Evolutionary conservation across 23 tunicate species (phyloP).

Genomic region (Diplosoma virens): DNA sequence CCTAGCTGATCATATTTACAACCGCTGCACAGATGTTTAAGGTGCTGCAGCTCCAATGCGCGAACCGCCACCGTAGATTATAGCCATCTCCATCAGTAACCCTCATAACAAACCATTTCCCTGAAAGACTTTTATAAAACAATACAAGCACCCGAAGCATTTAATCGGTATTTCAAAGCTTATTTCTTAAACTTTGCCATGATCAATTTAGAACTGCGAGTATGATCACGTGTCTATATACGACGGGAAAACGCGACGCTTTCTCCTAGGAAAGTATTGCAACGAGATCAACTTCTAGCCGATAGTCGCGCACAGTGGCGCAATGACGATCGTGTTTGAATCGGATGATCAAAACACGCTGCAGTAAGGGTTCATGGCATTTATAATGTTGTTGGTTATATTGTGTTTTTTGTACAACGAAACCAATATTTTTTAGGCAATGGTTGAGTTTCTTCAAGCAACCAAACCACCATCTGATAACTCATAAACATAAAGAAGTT

Average conservation of each 20-base stretch:
- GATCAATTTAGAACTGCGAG: constrained; percentile 40
- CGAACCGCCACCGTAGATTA: too few relatives aligned
- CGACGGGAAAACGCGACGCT: constrained; percentile 50
- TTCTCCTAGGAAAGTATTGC: constrained; percentile 63
- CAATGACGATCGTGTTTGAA: constrained; percentile 40
- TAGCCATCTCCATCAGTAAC: too few relatives aligned
- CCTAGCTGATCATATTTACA: too few relatives aligned
- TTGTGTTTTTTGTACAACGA: not conserved
- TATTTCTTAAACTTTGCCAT: too few relatives aligned
- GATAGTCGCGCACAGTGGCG: constrained; percentile 61
- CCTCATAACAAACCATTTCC: too few relatives aligned
- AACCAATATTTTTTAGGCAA: too few relatives aligned
- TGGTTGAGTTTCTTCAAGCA: not conserved
- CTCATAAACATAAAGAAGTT: too few relatives aligned
- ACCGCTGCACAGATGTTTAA: too few relatives aligned
- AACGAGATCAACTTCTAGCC: constrained; percentile 32
- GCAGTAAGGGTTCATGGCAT: not conserved
- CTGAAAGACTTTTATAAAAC: too few relatives aligned
- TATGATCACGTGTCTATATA: constrained; percentile 55
- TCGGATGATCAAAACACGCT: constrained; percentile 42
- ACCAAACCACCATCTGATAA: not conserved
- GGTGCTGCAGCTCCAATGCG: too few relatives aligned
- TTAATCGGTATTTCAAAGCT: too few relatives aligned
- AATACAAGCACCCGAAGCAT: too few relatives aligned
- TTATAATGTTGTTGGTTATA: not conserved